phyloP scores from a whole-genome alignment of 2,888 invertebrate genomes.

The Orthosia gothica region DNA sequence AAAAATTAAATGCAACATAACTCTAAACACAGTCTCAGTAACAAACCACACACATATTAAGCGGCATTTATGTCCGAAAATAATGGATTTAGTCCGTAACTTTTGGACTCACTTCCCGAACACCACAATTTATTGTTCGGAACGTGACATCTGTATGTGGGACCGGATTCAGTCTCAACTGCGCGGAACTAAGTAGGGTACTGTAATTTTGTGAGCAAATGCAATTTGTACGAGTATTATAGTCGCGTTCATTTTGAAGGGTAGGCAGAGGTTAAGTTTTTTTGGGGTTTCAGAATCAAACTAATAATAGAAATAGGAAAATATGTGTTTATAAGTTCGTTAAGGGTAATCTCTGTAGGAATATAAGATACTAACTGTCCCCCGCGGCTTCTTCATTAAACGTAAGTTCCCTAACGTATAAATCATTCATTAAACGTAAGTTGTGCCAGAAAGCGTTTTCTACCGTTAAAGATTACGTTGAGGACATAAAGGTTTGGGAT shows the following conservation, averaged over 20 bases:
- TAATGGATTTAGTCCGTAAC: conserved; percentile 45
- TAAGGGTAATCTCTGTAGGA: too few relatives aligned
- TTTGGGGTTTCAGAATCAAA: background rate
- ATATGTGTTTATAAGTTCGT: too few relatives aligned
- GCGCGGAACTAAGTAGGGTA: conserved; percentile 46
- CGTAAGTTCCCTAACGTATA: too few relatives aligned
- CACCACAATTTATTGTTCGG: conserved; percentile 33
- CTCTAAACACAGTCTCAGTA: background rate
- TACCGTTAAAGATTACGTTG: too few relatives aligned
- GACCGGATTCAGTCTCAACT: conserved; percentile 36
- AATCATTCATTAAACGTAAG: too few relatives aligned
- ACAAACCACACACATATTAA: conserved; percentile 9
- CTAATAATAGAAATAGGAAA: too few relatives aligned
- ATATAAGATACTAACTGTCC: too few relatives aligned
- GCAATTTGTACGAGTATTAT: conserved; percentile 26
- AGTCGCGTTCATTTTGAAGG: background rate
- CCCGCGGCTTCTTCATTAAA: too few relatives aligned
- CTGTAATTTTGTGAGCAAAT: conserved; percentile 22
- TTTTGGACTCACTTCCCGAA: conserved; percentile 34
- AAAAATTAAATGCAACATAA: background rate
- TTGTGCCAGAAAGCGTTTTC: too few relatives aligned
- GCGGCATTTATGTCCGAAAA: conserved; percentile 29
- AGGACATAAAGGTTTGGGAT: too few relatives aligned
- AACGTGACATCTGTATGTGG: conserved; percentile 50
- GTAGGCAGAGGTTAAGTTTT: background rate